Conservation (phyloP, 2,797 vertebrate species). For the Lepilemur septentrionalis region DNA sequence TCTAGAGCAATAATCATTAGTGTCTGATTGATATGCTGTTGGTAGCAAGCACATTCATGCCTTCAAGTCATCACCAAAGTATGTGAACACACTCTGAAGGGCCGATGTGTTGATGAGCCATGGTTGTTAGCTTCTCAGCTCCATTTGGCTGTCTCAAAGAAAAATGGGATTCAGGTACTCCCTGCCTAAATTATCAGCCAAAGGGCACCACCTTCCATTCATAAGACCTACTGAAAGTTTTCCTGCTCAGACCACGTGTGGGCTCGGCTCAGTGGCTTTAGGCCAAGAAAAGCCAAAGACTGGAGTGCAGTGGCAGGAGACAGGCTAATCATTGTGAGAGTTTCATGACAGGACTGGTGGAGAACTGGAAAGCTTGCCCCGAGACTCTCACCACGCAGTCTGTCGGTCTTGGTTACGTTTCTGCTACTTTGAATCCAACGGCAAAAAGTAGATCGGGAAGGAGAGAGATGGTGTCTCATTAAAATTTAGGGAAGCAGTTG, state of each 20-base stretch:
- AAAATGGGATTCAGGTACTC: slow-evolving; percentile 55
- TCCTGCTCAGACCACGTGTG: neutral
- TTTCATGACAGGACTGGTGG: neutral
- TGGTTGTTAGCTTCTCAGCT: slow-evolving; percentile 26
- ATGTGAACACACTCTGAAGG: neutral
- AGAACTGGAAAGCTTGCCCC: neutral
- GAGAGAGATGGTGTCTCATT: neutral
- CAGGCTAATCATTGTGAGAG: neutral
- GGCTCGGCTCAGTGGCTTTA: slow-evolving; percentile 14
- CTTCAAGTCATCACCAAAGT: slow-evolving; percentile 39
- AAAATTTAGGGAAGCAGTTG: neutral
- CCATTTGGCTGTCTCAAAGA: slow-evolving; percentile 60
- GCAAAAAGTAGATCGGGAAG: neutral
- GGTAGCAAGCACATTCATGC: slow-evolving; percentile 63
- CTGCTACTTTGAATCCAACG: neutral
- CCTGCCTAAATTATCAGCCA: slow-evolving; percentile 57
- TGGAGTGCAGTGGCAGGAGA: neutral
- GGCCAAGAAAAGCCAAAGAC: slow-evolving; percentile 9
- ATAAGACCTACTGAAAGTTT: slow-evolving; percentile 23
- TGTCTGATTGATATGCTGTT: slow-evolving; percentile 63
- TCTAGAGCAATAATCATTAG: slow-evolving; percentile 64
- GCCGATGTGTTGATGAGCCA: slow-evolving; percentile 25
- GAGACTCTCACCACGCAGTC: neutral
- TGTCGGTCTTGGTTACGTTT: neutral
- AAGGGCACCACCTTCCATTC: slow-evolving; percentile 44